A percentile compares a stretch with the other conserved stretches of the same genome.
phyloP scores from a whole-genome alignment of 1,140 invertebrate species.

The Drosophila pallidifrons region DNA sequence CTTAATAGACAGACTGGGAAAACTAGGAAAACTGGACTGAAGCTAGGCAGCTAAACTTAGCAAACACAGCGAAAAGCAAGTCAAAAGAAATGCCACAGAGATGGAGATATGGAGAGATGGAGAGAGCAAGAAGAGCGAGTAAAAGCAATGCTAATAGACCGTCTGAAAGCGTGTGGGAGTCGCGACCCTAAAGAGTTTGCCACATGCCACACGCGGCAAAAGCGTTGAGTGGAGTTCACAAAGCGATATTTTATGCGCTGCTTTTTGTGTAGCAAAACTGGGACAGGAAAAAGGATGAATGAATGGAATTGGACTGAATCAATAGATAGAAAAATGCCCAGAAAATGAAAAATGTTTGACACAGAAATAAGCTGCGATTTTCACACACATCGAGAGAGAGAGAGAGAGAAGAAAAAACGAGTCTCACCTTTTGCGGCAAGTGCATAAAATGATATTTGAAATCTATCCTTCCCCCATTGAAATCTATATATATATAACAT shows the following conservation, averaged over 20 bases:
- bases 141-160: too few relatives aligned
- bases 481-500: slow-evolving; percentile 16
- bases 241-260: slow-evolving; percentile 12
- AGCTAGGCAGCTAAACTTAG: too few relatives aligned
- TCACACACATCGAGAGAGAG: background rate
- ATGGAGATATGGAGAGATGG: background rate
- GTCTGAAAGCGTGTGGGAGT: too few relatives aligned
- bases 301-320: slow-evolving; percentile 11
- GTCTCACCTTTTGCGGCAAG: slow-evolving; percentile 34
- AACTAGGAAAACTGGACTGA: too few relatives aligned
- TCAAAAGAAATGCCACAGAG: too few relatives aligned
- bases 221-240: background rate
- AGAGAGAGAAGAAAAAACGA: slow-evolving; percentile 3
- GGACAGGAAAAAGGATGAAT: background rate
- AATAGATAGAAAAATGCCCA: slow-evolving; percentile 14
- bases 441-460: slow-evolving; percentile 31
- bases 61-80: background rate
- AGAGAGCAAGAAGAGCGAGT: background rate
- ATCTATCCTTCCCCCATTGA: slow-evolving; percentile 6
- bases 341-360: slow-evolving; percentile 14
- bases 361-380: slow-evolving; percentile 11
- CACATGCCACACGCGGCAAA: background rate
- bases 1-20: too few relatives aligned
- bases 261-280: slow-evolving; percentile 3
- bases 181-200: background rate